A percentile compares a stretch with the other conserved stretches of the same genome.
These are phyloP conservation scores for Trissolcus brochymenae DNA, from an alignment of 2,888 invertebrate genomes.

Conservation along the genomic window DNA sequence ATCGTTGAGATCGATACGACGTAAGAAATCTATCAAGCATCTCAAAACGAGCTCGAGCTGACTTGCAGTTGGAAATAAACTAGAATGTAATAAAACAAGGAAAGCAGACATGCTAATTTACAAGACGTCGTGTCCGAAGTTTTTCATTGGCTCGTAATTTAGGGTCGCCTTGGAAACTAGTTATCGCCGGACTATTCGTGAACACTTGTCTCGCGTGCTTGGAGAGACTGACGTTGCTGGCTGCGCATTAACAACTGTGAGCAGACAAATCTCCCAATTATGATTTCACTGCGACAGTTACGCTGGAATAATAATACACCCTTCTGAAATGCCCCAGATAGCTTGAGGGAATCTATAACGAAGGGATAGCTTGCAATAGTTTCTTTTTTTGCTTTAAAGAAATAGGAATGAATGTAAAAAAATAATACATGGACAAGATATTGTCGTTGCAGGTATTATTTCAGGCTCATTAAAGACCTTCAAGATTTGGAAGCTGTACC, in stretches of 20 bases:
- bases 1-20: too few species aligned
- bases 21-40: too few species aligned
- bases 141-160: slow-evolving; percentile 52
- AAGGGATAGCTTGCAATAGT: too few species aligned
- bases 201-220: slow-evolving; percentile 49
- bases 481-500: too few species aligned
- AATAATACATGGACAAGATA: too few species aligned
- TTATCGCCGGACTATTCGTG: slow-evolving; percentile 41
- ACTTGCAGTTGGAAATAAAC: too few species aligned
- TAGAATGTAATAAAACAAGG: slow-evolving; percentile 2
- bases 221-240: slow-evolving; percentile 47
- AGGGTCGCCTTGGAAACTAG: slow-evolving; percentile 39
- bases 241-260: slow-evolving; percentile 46
- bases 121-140: slow-evolving; percentile 29
- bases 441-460: too few species aligned
- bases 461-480: too few species aligned
- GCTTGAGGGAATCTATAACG: slow-evolving; percentile 11
- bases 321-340: slow-evolving; percentile 50
- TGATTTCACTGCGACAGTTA: slow-evolving; percentile 48
- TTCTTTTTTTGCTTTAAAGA: too few species aligned
- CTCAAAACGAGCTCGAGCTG: too few species aligned
- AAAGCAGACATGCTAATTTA: slow-evolving; percentile 17
- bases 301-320: slow-evolving; percentile 47
- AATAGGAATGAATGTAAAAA: too few species aligned
- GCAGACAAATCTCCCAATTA: slow-evolving; percentile 51